Evolutionary conservation across 1,140 invertebrate genomes (phyloP).

Genomic region (Steinernema feltiae): DNA sequence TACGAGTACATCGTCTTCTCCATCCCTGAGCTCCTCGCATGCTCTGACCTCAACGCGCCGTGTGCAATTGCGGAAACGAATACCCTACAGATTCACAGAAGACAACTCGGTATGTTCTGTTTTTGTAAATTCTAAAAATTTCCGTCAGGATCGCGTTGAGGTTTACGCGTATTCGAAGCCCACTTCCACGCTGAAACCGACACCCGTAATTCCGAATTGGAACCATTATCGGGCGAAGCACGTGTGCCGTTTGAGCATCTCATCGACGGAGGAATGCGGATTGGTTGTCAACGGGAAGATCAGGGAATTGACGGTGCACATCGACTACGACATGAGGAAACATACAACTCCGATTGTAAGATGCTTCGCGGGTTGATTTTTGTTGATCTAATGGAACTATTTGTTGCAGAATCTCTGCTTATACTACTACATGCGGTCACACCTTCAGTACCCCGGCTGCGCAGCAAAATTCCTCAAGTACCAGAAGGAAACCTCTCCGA

Average conservation of each 20-base stretch:
- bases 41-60: not conserved
- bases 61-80: not conserved
- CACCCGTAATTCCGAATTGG: not conserved
- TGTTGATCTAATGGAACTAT: not conserved
- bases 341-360: not conserved
- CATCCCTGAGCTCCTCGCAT: not conserved
- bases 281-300: not conserved
- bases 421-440: constrained; percentile 4
- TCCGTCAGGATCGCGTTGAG: not conserved
- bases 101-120: not conserved
- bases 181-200: not conserved
- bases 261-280: not conserved
- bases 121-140: not conserved
- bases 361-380: no score
- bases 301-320: not conserved
- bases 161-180: not conserved
- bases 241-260: not conserved
- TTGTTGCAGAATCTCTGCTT: not conserved
- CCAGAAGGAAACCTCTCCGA: not conserved
- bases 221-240: constrained; percentile 1
- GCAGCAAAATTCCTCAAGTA: not conserved
- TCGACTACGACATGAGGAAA: not conserved
- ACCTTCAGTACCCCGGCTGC: not conserved
- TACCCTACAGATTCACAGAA: not conserved
- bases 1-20: no score